Base-by-base conservation (phyloP, 2,113 vertebrate genomes). In the Amazona vittata region DNA sequence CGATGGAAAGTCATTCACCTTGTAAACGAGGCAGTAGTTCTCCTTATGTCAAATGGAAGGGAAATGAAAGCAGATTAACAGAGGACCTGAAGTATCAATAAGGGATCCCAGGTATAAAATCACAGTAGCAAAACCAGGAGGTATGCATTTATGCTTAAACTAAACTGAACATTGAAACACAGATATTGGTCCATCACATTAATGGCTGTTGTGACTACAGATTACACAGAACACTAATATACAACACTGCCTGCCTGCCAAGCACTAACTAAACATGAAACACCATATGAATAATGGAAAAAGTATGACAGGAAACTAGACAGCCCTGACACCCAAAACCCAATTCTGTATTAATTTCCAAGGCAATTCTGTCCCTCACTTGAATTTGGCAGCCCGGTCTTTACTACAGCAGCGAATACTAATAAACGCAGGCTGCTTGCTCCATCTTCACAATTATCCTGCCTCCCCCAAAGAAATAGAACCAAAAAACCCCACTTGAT, bases 261-360 rank as follows among this genome's bases (percentile, higher is more conserved):
- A 37, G 28, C 49, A 13, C 43, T 46, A 33, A 33, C 35, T 46
- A 24, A 39, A 69, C 17, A 31, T 44, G 0, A 10, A 60, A 25
- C 63, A 31, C 3, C 35, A 10, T 50, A 57, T 57, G 43, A 83
- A 70, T n/a, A 76, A 87, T 21, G 25, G 55, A 82, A 70, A 53
- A 73, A 91, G 52, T 12, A 26, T 1, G 17, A 59, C 43, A 53
- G 43, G 25, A 71, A 87, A 79, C 25, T 22, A 70, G 55, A 59
- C 73, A 74, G 78, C 65, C 17, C n/a, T 49, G 90, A 70, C 82
- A 93, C 39, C 24, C 43, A 7, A 57, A 57, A 41, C 15, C n/a
- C 44, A 59, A 46, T 26, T 87, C 85, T 33, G 2, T 39, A 64
- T 89, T 86, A 37, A 96, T 96, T 91, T 94, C 73, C 49, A 43